Percentiles rank a stretch among this genome's conserved stretches.
These are phyloP conservation scores for Motacilla alba DNA, from an alignment of 2,113 vertebrate species.

Conservation along the genomic window DNA sequence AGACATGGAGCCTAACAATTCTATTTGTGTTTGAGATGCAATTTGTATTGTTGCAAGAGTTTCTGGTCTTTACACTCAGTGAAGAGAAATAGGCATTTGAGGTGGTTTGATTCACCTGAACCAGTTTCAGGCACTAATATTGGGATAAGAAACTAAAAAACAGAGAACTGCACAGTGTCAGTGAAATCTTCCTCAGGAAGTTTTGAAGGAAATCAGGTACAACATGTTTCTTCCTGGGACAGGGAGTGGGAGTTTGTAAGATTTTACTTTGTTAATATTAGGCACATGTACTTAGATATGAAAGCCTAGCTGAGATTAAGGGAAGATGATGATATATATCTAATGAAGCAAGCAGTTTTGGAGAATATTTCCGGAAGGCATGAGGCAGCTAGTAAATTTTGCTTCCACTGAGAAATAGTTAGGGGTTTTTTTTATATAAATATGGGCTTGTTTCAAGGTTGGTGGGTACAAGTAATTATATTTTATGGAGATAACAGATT, in stretches of 20 bases:
- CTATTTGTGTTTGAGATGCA: neutral
- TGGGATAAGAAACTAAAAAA: neutral
- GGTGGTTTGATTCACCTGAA: neutral
- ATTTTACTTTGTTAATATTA: neutral
- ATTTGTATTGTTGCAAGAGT: neutral
- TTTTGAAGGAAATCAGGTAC: neutral
- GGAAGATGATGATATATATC: neutral
- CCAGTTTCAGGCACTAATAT: neutral
- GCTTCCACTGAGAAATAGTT: conserved; percentile 38
- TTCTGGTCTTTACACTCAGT: neutral
- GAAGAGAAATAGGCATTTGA: neutral
- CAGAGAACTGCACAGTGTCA: neutral
- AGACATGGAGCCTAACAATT: neutral
- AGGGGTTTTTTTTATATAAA: neutral
- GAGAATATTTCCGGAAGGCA: neutral
- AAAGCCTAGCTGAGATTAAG: neutral
- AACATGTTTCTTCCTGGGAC: neutral
- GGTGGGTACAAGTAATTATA: conserved; percentile 53
- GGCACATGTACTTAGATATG: neutral
- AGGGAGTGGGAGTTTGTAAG: neutral
- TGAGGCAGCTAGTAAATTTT: neutral
- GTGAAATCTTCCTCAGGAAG: neutral
- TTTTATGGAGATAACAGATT: conserved; percentile 63
- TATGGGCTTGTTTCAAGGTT: conserved; percentile 36
- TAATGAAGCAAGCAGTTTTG: neutral